Percentiles rank a stretch among this genome's conserved stretches.
Conservation (phyloP, 1,140 invertebrate genomes). For the Aplysia californica region DNA sequence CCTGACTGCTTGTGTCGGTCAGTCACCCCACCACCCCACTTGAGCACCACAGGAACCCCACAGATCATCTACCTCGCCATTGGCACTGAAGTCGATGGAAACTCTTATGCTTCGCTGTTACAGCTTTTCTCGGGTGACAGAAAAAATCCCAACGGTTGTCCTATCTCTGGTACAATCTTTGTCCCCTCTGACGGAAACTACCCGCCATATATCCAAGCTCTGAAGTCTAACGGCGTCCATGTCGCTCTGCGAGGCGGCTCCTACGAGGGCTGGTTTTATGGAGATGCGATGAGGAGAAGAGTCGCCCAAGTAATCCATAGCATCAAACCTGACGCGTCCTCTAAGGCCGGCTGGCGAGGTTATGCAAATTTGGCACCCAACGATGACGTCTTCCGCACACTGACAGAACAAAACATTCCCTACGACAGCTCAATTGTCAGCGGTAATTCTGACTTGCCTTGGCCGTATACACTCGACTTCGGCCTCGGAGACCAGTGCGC, state of each 20-base stretch:
- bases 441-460: background rate
- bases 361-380: background rate
- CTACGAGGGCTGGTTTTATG: background rate
- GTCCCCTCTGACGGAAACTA: background rate
- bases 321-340: background rate
- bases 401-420: background rate
- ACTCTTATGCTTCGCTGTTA: background rate
- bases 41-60: conserved; percentile 32
- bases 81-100: conserved; percentile 40
- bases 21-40: background rate
- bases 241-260: background rate
- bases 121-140: conserved; percentile 13
- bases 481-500: background rate
- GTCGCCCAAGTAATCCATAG: background rate
- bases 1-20: conserved; percentile 26
- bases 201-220: background rate
- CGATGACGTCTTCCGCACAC: background rate
- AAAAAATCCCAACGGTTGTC: background rate
- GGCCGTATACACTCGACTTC: background rate
- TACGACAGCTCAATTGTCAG: background rate
- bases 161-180: background rate
- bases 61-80: conserved; percentile 54
- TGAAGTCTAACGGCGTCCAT: background rate
- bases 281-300: background rate
- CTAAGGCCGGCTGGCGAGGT: background rate